Evolutionary conservation across 92 coral and sea anemone species (phyloP), one percentile per base, ranked within the genome.

Genomic region (Bergia sp.): DNA sequence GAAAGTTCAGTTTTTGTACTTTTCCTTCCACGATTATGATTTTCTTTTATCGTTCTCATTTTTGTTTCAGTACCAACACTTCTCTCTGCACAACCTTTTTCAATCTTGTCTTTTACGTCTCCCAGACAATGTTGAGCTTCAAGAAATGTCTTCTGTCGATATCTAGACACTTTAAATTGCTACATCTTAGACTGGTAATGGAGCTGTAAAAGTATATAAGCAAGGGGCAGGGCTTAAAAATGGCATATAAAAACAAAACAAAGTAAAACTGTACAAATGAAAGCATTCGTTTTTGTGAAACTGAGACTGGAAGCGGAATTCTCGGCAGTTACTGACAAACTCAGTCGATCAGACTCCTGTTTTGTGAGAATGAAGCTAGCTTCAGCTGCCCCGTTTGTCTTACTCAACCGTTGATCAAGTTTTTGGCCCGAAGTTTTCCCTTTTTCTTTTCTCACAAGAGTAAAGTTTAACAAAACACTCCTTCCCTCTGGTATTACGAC

Each of bases 401-500:
- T 84, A 29, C 15, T 44, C 41, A 66, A 82, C 38, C 21, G 76
- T 37, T 41, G 77, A 12, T 18, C 45, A 37, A 71, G 7, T 7
- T 23, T 84, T 8, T 36, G 29, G 37, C 45, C 55, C 7, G 64
- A 13, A 12, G 8, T 72, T 7, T 85, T 91, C 23, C 42, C 41
- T 37, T 41, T 72, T 0, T 15, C 85, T 61, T 92, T 95, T 20
- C 86, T 85, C 2, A 90, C 82, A 15, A 97, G 83, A 20, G 98
- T 94, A 65, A 97, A 93, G 81, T 97, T 94, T 3, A 96, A 89
- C 57, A 77, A 55, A 9, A 94, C 88, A 18, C 92, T 88, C 12
- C 66, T 61, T 43, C 92, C 96, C 12, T 88, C 92, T 11, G 77
- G 77, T 57, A 97, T 93, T 29, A 90, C 90, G 53, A 97, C 93